Conservation (phyloP, 1,140 invertebrate genomes). For the Scaptodrosophila lebanonensis region DNA sequence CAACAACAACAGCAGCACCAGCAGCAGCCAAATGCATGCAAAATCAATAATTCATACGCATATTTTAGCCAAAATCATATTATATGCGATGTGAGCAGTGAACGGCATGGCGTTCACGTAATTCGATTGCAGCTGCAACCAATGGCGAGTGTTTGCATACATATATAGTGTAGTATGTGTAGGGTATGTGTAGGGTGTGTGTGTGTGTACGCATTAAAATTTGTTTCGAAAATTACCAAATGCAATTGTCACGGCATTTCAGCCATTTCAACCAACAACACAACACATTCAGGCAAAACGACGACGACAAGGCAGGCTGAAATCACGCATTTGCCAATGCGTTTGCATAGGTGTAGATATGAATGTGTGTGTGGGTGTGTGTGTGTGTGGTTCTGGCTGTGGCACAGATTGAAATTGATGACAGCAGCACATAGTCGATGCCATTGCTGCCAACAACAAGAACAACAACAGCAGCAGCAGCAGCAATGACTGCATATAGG, state of each 20-base stretch:
- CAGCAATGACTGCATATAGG: conserved; percentile 8
- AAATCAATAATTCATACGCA: conserved; percentile 26
- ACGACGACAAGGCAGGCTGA: neutral
- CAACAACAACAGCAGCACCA: too few relatives aligned
- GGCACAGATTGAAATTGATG: neutral
- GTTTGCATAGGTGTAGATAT: neutral
- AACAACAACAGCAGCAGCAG: too few relatives aligned
- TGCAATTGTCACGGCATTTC: conserved; percentile 53
- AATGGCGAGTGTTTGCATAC: neutral
- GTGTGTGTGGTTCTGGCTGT: neutral
- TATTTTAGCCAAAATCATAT: conserved; percentile 20
- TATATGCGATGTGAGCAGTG: conserved; percentile 2
- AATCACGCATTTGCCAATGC: conserved; percentile 8
- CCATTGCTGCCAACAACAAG: too few relatives aligned
- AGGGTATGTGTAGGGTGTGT: too few relatives aligned
- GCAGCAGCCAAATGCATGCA: too few relatives aligned
- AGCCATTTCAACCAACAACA: too few relatives aligned
- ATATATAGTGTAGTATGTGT: too few relatives aligned
- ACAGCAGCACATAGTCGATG: too few relatives aligned
- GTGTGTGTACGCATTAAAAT: too few relatives aligned
- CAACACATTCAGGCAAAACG: too few relatives aligned
- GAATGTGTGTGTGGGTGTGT: conserved; percentile 5
- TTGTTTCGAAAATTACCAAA: conserved; percentile 52
- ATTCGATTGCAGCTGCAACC: conserved; percentile 1
- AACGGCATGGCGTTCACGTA: neutral